phyloP scores from a whole-genome alignment of 2,113 vertebrate species.

The Sinocyclocheilus anophthalmus region DNA sequence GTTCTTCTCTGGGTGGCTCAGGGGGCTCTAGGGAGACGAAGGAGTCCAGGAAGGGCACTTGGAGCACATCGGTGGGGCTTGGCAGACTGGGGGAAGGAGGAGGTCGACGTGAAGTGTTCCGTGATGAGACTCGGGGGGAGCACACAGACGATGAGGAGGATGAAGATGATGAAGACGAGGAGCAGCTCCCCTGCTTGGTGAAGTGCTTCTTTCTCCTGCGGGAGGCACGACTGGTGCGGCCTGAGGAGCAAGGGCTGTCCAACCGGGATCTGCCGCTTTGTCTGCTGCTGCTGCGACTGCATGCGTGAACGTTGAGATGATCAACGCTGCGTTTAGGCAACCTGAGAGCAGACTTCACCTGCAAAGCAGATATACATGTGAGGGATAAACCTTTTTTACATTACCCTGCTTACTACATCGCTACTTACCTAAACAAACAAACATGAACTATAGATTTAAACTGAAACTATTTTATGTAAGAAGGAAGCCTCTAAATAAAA shows the following conservation, averaged over 20 bases:
- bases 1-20: conserved; percentile 67
- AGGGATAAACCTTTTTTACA: not conserved
- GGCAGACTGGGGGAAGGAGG: conserved; percentile 62
- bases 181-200: conserved; percentile 64
- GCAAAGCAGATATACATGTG: not conserved
- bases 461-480: not conserved
- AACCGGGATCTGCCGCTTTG: conserved; percentile 51
- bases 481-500: not conserved
- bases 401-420: no score
- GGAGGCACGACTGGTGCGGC: conserved; percentile 35
- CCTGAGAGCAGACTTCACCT: conserved; percentile 89
- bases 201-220: conserved; percentile 57
- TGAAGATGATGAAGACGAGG: conserved; percentile 66
- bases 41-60: conserved; percentile 75
- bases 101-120: conserved; percentile 56
- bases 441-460: not conserved
- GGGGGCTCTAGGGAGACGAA: conserved; percentile 65
- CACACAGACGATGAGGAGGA: conserved; percentile 71
- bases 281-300: conserved; percentile 52
- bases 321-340: conserved; percentile 72
- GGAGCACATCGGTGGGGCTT: conserved; percentile 58
- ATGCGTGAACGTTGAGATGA: conserved; percentile 58
- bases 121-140: conserved; percentile 64
- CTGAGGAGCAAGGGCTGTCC: conserved; percentile 56
- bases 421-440: not conserved